Conservation (phyloP, 2,797 vertebrate genomes). For the Enoplosus armatus region DNA sequence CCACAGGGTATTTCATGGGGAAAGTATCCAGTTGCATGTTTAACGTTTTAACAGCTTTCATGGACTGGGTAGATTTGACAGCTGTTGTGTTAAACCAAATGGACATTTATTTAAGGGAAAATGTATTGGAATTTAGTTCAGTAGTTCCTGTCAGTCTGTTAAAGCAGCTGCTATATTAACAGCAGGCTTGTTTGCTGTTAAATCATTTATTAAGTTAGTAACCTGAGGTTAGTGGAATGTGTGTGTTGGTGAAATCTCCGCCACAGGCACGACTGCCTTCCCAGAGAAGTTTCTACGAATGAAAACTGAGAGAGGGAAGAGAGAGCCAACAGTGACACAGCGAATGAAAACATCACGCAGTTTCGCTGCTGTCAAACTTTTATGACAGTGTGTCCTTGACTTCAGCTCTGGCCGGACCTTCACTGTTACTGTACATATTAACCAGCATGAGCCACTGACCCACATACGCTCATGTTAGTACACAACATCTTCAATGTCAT, state of each 20-base stretch:
- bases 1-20: not conserved
- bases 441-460: constrained; percentile 49
- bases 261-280: not conserved
- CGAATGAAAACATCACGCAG: not conserved
- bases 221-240: constrained; percentile 46
- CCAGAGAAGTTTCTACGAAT: constrained; percentile 8
- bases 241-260: constrained; percentile 34
- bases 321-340: not conserved
- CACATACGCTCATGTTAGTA: constrained; percentile 7
- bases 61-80: not conserved
- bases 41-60: not conserved
- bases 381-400: constrained; percentile 29
- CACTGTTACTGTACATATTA: constrained; percentile 26
- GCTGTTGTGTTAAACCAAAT: not conserved
- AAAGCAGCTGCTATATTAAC: not conserved
- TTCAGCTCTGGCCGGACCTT: constrained; percentile 5
- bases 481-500: not conserved
- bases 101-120: not conserved
- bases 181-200: constrained; percentile 44
- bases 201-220: constrained; percentile 57
- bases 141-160: not conserved
- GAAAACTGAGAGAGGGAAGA: constrained; percentile 16
- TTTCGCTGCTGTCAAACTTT: constrained; percentile 9
- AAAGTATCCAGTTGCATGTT: not conserved
- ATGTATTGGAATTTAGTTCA: not conserved